These are phyloP conservation scores for Glaucidium brasilianum DNA, from an alignment of 2,113 vertebrate genomes.

Conservation along the genomic window DNA sequence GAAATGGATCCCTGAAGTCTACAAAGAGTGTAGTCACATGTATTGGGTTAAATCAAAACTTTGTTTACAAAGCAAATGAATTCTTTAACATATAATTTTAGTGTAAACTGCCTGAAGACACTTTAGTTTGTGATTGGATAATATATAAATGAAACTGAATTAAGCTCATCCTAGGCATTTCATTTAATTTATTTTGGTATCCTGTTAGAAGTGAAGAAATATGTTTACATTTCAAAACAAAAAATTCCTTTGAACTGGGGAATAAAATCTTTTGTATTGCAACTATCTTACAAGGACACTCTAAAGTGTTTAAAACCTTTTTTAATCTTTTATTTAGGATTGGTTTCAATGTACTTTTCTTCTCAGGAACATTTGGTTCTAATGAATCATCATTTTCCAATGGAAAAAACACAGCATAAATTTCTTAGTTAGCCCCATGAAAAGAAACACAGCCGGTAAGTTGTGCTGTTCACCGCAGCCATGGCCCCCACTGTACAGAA, in stretches of 20 bases:
- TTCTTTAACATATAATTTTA: background rate
- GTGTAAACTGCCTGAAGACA: background rate
- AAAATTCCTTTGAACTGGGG: background rate
- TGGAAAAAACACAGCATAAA: background rate
- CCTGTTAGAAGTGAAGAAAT: background rate
- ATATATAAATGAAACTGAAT: background rate
- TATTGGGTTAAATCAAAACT: background rate
- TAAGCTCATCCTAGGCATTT: background rate
- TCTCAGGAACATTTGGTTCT: background rate
- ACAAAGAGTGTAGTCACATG: background rate
- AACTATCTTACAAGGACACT: background rate
- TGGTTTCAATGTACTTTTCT: background rate
- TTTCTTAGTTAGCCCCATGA: background rate
- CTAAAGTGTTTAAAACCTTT: background rate
- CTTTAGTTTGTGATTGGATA: background rate
- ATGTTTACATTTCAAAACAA: background rate
- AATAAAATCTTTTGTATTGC: background rate
- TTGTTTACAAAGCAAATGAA: background rate
- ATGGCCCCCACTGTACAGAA: background rate
- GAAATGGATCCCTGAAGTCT: background rate
- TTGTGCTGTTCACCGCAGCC: background rate
- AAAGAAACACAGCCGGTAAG: rapidly evolving
- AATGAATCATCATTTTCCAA: background rate
- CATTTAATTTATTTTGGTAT: background rate
- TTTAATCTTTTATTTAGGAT: background rate